Conservation (phyloP, 2,888 invertebrate species). For the Herminia tarsipennalis region DNA sequence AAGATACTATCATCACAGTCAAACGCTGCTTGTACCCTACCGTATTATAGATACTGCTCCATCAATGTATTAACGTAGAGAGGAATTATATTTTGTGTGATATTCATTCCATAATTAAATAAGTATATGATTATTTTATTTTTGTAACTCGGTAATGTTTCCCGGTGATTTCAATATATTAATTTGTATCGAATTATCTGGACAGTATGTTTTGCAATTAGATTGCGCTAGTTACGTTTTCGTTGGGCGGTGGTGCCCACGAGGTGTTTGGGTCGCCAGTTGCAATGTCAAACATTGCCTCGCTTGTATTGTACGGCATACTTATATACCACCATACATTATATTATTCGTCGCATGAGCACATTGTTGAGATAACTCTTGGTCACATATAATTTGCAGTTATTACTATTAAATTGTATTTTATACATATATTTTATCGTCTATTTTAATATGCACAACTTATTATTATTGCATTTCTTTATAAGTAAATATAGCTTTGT, state of each 20-base stretch:
- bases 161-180: conserved; percentile 61
- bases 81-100: conserved; percentile 80
- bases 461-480: conserved; percentile 79
- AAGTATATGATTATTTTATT: conserved; percentile 67
- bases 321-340: conserved; percentile 17
- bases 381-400: conserved; percentile 78
- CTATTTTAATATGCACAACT: conserved; percentile 83
- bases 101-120: conserved; percentile 78
- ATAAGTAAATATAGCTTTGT: conserved; percentile 78
- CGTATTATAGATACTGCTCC: conserved; percentile 41
- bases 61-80: conserved; percentile 55
- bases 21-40: conserved; percentile 32
- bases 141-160: conserved; percentile 61
- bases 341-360: conserved; percentile 60
- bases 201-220: conserved; percentile 72
- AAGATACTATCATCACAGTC: conserved; percentile 52
- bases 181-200: conserved; percentile 53
- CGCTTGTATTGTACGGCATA: conserved; percentile 43
- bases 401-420: conserved; percentile 79
- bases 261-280: conserved; percentile 29
- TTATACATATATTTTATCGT: conserved; percentile 82
- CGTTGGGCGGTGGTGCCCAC: conserved; percentile 49
- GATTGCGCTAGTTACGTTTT: conserved; percentile 80
- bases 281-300: conserved; percentile 78
- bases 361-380: conserved; percentile 69